Percentiles rank a stretch among this genome's conserved stretches.
phyloP scores from a whole-genome alignment of 2,113 vertebrate genomes.

The Anseranas semipalmata region DNA sequence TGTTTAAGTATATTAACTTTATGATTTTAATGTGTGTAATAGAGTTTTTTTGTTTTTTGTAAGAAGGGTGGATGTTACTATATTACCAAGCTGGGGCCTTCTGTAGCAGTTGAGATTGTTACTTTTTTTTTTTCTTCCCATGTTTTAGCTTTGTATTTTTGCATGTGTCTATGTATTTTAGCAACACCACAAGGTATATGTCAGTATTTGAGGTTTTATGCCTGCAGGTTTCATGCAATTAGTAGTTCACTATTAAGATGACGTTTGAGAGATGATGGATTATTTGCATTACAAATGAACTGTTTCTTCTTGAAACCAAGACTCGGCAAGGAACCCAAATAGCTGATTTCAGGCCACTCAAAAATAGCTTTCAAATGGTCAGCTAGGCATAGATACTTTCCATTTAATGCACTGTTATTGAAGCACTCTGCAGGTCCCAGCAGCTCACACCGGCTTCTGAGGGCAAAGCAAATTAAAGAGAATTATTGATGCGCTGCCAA shows the following conservation, averaged over 20 bases:
- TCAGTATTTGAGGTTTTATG: not conserved
- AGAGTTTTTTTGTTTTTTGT: not conserved
- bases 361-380: slow-evolving; percentile 50
- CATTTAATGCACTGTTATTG: slow-evolving; percentile 55
- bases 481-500: slow-evolving; percentile 91
- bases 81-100: not conserved
- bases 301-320: slow-evolving; percentile 41
- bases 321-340: slow-evolving; percentile 37
- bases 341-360: slow-evolving; percentile 33
- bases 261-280: not conserved
- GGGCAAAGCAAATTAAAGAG: slow-evolving; percentile 88
- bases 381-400: slow-evolving; percentile 49
- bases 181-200: not conserved
- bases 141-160: not conserved
- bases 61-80: not conserved
- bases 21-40: not conserved
- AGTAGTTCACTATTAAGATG: not conserved
- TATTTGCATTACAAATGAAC: slow-evolving; percentile 61
- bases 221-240: not conserved
- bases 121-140: not conserved
- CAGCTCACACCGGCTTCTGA: slow-evolving; percentile 78
- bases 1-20: not conserved
- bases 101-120: not conserved
- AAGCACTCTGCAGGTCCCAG: slow-evolving; percentile 27
- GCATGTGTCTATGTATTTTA: not conserved